phyloP scores from a whole-genome alignment of 2,797 vertebrate genomes.

The Galaxias olidus region DNA sequence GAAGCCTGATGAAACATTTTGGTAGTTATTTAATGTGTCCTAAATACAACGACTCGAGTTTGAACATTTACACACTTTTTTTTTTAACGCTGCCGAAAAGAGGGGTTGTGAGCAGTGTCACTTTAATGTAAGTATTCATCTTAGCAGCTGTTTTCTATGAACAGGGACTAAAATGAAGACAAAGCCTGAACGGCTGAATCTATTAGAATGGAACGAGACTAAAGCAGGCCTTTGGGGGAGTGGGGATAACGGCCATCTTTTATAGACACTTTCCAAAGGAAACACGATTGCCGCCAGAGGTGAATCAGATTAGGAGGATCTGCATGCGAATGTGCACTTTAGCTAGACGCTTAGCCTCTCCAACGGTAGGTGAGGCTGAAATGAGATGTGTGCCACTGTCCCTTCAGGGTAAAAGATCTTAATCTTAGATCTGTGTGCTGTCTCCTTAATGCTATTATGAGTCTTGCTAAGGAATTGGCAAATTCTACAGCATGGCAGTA shows the following conservation, averaged over 20 bases:
- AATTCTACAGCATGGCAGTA: neutral
- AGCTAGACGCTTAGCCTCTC: slow-evolving; percentile 48
- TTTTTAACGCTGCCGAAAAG: too few species aligned
- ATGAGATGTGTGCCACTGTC: slow-evolving; percentile 36
- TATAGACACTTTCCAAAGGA: slow-evolving; percentile 58
- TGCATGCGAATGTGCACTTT: slow-evolving; percentile 66
- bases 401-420: slow-evolving; percentile 37
- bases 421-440: too few species aligned
- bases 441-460: too few species aligned
- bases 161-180: too few species aligned
- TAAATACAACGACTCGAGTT: too few species aligned
- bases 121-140: too few species aligned
- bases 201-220: slow-evolving; percentile 22
- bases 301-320: slow-evolving; percentile 71
- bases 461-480: too few species aligned
- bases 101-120: too few species aligned
- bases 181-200: neutral
- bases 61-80: too few species aligned
- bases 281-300: slow-evolving; percentile 66
- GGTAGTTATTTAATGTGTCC: too few species aligned
- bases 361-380: slow-evolving; percentile 33
- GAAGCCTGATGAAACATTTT: too few species aligned
- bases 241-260: slow-evolving; percentile 51
- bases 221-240: slow-evolving; percentile 39
- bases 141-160: too few species aligned